These are phyloP conservation scores for Lycaon pictus DNA, from an alignment of 2,113 vertebrate genomes.

Conservation along the genomic window DNA sequence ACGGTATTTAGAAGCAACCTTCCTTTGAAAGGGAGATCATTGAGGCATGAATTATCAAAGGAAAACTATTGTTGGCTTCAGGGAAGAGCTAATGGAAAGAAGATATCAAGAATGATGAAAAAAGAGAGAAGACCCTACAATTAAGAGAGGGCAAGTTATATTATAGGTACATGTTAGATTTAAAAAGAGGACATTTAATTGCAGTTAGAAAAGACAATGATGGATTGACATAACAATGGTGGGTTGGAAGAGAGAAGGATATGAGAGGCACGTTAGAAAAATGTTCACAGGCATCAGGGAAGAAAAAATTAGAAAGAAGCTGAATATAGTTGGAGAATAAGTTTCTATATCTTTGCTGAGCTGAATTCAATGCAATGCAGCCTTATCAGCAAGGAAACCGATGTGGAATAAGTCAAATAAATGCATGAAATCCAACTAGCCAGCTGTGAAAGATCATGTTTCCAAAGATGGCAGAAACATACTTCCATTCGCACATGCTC, in stretches of 20 bases:
- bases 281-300: background rate
- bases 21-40: background rate
- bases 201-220: background rate
- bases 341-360: background rate
- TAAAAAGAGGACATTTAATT: background rate
- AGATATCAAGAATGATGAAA: background rate
- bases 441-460: rapidly evolving
- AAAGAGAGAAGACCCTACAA: background rate
- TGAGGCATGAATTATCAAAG: background rate
- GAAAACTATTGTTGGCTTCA: background rate
- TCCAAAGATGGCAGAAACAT: background rate
- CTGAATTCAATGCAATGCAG: background rate
- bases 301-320: background rate
- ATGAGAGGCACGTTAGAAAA: background rate
- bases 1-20: background rate
- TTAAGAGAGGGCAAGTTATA: background rate
- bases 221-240: background rate
- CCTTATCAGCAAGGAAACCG: background rate
- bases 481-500: background rate
- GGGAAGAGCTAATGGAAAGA: background rate
- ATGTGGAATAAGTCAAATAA: background rate
- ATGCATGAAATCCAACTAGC: background rate
- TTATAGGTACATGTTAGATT: background rate
- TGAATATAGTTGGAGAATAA: background rate
- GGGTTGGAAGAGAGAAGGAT: background rate